These are phyloP conservation scores for Neoitamus cyanurus DNA, from an alignment of 2,888 invertebrate genomes.

Conservation along the genomic window DNA sequence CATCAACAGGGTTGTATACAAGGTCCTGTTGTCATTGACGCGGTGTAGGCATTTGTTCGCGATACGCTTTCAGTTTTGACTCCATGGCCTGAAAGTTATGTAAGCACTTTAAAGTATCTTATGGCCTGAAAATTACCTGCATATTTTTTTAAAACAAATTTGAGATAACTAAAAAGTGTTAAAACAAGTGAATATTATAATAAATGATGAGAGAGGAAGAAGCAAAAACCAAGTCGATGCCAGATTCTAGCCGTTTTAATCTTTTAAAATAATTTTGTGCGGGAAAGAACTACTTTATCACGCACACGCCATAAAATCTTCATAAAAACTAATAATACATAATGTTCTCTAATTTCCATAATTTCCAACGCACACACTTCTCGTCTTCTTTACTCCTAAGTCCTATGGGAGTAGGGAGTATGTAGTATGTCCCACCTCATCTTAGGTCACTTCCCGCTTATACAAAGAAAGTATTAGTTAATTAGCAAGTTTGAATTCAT, in stretches of 20 bases:
- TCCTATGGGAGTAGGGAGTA: too few species aligned
- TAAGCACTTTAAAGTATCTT: not conserved
- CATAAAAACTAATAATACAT: not conserved
- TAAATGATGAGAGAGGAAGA: not conserved
- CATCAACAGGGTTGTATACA: conserved; percentile 54
- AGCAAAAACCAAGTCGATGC: not conserved
- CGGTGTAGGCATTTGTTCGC: conserved; percentile 63
- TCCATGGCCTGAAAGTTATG: conserved; percentile 63
- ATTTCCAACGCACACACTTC: too few species aligned
- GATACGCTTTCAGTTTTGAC: conserved; percentile 66
- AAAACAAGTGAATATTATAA: not conserved
- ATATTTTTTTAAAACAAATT: not conserved
- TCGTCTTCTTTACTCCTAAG: too few species aligned
- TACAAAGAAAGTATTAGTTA: too few species aligned
- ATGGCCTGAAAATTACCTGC: not conserved
- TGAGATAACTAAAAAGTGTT: not conserved
- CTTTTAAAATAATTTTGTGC: not conserved
- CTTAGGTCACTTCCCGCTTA: too few species aligned
- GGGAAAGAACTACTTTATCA: not conserved
- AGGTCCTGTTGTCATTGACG: conserved; percentile 62
- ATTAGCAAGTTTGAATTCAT: too few species aligned
- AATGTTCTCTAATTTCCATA: too few species aligned
- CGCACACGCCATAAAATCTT: not conserved
- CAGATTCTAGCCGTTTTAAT: not conserved
- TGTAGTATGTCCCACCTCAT: too few species aligned